phyloP scores from a whole-genome alignment of 2,113 vertebrate species.

The Suncus etruscus region DNA sequence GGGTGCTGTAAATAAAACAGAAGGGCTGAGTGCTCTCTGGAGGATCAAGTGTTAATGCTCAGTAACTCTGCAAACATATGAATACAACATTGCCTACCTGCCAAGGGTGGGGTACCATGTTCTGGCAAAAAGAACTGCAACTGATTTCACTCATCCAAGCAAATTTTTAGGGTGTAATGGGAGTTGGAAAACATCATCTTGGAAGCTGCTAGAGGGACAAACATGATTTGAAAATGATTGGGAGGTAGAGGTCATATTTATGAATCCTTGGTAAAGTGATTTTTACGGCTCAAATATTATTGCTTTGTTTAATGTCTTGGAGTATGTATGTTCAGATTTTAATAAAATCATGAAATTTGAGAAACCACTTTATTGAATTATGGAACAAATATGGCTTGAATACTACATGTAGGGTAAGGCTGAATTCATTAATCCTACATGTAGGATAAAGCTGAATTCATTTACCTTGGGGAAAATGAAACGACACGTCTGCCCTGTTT shows the following conservation, averaged over 20 bases:
- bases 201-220: conserved; percentile 75
- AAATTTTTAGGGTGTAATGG: conserved; percentile 72
- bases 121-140: conserved; percentile 70
- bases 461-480: background rate
- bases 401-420: background rate
- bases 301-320: conserved; percentile 60
- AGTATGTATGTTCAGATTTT: conserved; percentile 53
- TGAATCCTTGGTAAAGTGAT: conserved; percentile 64
- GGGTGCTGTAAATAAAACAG: background rate
- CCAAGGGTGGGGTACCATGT: conserved; percentile 72
- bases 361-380: conserved; percentile 33
- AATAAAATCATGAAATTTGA: conserved; percentile 62
- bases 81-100: conserved; percentile 71
- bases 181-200: conserved; percentile 75
- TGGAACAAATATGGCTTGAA: conserved; percentile 13
- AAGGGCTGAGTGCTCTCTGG: conserved; percentile 38
- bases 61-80: conserved; percentile 69
- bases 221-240: conserved; percentile 74
- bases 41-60: conserved; percentile 60
- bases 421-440: background rate
- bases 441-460: background rate
- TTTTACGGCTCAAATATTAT: conserved; percentile 72
- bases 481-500: background rate
- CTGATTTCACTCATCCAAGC: conserved; percentile 71
- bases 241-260: conserved; percentile 72